phyloP scores from a whole-genome alignment of 2,888 invertebrate genomes.

The Entomobrya multifasciata region DNA sequence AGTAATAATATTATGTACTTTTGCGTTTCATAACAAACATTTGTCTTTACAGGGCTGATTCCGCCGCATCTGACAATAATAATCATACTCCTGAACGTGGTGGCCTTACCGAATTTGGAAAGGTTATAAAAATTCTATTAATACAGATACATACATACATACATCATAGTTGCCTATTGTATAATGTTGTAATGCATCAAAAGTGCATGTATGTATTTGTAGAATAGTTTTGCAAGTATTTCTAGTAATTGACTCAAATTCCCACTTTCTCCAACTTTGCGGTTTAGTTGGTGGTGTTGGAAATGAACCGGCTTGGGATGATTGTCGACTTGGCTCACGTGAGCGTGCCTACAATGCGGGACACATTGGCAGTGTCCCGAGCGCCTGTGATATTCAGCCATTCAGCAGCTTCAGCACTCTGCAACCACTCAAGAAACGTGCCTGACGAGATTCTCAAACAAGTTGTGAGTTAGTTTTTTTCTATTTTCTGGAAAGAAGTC shows the following conservation, averaged over 20 bases:
- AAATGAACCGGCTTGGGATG: conserved; percentile 97
- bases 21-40: not conserved
- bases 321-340: conserved; percentile 95
- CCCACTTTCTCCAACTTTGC: conserved; percentile 24
- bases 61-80: conserved; percentile 95
- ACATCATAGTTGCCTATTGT: not conserved
- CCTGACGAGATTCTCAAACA: conserved; percentile 90
- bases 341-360: conserved; percentile 86
- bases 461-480: conserved; percentile 82
- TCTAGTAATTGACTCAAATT: not conserved
- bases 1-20: not conserved
- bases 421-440: conserved; percentile 93
- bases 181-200: not conserved
- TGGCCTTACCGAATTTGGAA: conserved; percentile 63
- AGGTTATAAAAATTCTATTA: conserved; percentile 24
- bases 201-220: not conserved
- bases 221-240: not conserved
- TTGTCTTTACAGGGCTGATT: conserved; percentile 81
- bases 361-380: conserved; percentile 89
- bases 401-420: conserved; percentile 92
- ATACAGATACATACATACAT: not conserved
- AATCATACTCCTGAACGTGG: conserved; percentile 50
- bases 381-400: conserved; percentile 97
- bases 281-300: conserved; percentile 82
- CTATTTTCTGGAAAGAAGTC: conserved; percentile 17